phyloP scores from a whole-genome alignment of 2,888 invertebrate genomes.

The Drosophila seclusa region DNA sequence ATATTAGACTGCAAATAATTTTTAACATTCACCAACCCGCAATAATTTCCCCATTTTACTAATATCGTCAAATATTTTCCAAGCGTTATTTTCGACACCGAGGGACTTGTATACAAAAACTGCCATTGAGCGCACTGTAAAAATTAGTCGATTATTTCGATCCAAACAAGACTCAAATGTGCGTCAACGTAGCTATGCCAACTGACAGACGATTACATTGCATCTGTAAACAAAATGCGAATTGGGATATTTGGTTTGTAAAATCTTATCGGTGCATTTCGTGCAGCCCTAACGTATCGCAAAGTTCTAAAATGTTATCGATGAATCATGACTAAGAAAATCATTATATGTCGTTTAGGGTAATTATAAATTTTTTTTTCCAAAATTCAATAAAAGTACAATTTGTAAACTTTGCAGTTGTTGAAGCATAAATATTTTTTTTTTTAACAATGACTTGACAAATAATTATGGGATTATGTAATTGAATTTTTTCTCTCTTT shows the following conservation, averaged over 20 bases:
- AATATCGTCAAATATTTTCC: conserved; percentile 58
- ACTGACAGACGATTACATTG: neutral
- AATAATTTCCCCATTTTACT: conserved; percentile 51
- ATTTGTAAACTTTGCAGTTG: neutral
- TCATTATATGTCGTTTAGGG: neutral
- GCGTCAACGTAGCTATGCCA: conserved; percentile 6
- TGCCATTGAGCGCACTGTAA: neutral
- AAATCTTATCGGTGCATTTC: neutral
- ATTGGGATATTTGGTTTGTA: conserved; percentile 2
- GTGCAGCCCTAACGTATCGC: conserved; percentile 4
- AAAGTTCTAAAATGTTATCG: conserved; percentile 7
- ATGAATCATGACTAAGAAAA: neutral
- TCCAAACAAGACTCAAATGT: neutral
- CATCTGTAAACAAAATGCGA: neutral
- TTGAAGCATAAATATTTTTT: neutral
- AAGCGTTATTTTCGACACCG: conserved; percentile 45
- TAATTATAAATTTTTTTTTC: neutral
- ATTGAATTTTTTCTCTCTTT: neutral
- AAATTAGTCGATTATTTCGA: neutral
- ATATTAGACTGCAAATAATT: conserved; percentile 45
- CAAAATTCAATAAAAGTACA: neutral
- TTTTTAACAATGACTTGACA: neutral
- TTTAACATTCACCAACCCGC: conserved; percentile 45
- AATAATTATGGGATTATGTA: conserved; percentile 16
- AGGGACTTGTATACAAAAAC: conserved; percentile 38